Percentiles rank a stretch among this genome's conserved stretches.
Conservation (phyloP, 2,888 invertebrate genomes). For the Lordiphosa fenestrarum region DNA sequence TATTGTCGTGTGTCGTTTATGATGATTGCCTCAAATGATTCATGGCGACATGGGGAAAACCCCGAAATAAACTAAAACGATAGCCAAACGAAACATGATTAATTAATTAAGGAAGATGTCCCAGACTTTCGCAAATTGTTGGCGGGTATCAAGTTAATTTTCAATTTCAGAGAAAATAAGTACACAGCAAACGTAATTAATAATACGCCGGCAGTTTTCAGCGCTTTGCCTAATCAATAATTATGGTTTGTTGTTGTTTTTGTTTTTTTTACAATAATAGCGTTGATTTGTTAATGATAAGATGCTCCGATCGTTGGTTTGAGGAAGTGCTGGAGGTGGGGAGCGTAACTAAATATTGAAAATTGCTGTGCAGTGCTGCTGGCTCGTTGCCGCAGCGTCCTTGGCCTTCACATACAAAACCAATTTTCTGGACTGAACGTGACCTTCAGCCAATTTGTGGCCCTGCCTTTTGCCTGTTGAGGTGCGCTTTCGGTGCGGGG, state of each 20-base stretch:
- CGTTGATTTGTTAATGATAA: conserved; percentile 25
- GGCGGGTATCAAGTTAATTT: no score
- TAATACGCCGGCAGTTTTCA: background rate
- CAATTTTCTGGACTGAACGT: conserved; percentile 2
- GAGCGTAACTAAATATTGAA: no score
- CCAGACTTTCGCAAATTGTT: no score
- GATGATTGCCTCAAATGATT: conserved; percentile 21
- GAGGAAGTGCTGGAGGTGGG: conserved; percentile 1
- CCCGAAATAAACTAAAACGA: conserved; percentile 1
- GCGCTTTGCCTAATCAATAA: conserved; percentile 30
- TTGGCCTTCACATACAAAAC: conserved; percentile 62
- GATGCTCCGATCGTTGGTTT: background rate
- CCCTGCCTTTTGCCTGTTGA: background rate
- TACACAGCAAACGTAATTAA: no score
- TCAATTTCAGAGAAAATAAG: no score
- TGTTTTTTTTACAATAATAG: conserved; percentile 22
- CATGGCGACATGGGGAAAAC: conserved; percentile 5
- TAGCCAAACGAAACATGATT: no score
- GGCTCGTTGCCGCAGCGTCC: conserved; percentile 32
- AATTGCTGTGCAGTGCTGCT: no score
- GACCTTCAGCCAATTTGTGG: background rate
- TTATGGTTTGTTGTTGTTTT: conserved; percentile 30
- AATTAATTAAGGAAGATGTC: no score
- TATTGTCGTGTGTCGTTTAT: conserved; percentile 21
- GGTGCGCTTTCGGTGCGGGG: no score